phyloP scores from a whole-genome alignment of 2,797 vertebrate species.

The Pyrocephalus nanus region DNA sequence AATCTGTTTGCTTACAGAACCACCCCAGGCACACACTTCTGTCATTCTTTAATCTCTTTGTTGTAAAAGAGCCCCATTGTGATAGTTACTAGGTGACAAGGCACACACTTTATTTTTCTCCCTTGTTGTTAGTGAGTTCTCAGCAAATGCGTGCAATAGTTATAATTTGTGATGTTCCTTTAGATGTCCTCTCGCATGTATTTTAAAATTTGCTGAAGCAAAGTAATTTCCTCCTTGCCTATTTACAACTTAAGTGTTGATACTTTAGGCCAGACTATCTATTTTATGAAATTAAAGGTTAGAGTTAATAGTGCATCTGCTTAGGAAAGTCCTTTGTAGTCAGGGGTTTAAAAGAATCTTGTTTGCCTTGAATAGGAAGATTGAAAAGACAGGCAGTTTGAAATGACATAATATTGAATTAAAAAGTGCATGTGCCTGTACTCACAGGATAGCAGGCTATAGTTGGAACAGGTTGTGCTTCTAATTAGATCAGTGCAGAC shows the following conservation, averaged over 20 bases:
- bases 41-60: neutral
- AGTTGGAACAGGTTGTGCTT: neutral
- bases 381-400: neutral
- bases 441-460: neutral
- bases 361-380: neutral
- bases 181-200: neutral
- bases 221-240: neutral
- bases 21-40: neutral
- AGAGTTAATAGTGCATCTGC: neutral
- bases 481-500: neutral
- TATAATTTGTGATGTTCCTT: neutral
- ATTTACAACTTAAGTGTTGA: neutral
- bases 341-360: neutral
- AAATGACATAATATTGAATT: neutral
- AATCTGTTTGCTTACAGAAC: neutral
- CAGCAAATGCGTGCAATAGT: neutral
- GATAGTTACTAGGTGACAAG: conserved; percentile 23
- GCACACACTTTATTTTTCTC: neutral
- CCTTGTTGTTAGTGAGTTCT: neutral
- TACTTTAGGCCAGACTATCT: neutral
- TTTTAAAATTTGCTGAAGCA: neutral
- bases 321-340: neutral
- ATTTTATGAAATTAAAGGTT: neutral
- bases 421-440: neutral
- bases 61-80: neutral